A percentile compares a stretch with the other conserved stretches of the same genome.
Evolutionary conservation across 2,888 invertebrate species (phyloP).

Genomic region (Cyaniris semiargus): DNA sequence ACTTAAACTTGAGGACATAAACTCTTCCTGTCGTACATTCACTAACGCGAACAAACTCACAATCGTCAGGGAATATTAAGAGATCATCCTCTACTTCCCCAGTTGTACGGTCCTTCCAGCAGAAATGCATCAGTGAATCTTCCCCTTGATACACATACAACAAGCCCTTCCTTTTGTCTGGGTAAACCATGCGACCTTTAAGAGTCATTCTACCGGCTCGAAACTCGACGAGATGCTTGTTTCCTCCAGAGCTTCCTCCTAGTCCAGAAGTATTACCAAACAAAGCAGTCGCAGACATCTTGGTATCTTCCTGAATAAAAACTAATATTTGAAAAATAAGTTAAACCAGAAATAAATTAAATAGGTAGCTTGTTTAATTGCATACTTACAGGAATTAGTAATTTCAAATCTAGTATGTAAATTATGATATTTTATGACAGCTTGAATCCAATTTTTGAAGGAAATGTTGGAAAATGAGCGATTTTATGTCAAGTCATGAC

Average conservation of each 20-base stretch:
- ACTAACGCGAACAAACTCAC: slow-evolving; percentile 96
- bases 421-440: no score
- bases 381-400: not conserved
- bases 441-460: not conserved
- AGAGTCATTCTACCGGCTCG: slow-evolving; percentile 97
- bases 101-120: slow-evolving; percentile 98
- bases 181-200: slow-evolving; percentile 95
- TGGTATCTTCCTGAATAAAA: slow-evolving; percentile 33
- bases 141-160: slow-evolving; percentile 98
- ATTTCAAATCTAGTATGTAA: not conserved
- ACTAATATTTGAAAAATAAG: not conserved
- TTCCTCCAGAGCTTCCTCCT: slow-evolving; percentile 89
- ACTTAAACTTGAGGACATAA: slow-evolving; percentile 97
- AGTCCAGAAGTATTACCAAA: slow-evolving; percentile 88
- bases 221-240: slow-evolving; percentile 96
- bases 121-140: slow-evolving; percentile 98
- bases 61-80: slow-evolving; percentile 99
- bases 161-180: slow-evolving; percentile 96
- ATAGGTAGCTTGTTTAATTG: not conserved
- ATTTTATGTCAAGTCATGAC: slow-evolving; percentile 4
- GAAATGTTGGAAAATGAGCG: not conserved
- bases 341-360: not conserved
- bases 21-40: slow-evolving; percentile 98
- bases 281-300: slow-evolving; percentile 85
- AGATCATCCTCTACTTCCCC: slow-evolving; percentile 98